Evolutionary conservation across 2,797 vertebrate species (phyloP).

Genomic region (Alcedo quadribrachys): DNA sequence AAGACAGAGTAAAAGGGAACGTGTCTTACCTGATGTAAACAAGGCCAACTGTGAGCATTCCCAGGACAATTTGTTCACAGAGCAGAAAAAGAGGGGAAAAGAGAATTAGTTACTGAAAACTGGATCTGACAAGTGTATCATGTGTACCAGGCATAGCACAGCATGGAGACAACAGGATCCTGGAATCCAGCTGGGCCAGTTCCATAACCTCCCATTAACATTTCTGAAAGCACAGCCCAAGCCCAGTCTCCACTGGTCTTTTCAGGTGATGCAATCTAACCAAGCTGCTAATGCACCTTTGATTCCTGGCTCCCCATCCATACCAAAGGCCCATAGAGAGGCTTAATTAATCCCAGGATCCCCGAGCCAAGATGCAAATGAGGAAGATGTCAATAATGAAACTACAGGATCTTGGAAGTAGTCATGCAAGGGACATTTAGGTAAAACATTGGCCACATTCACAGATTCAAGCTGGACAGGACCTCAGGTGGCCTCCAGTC

Average conservation of each 20-base stretch:
- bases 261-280: neutral
- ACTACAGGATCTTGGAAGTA: neutral
- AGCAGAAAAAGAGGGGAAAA: conserved; percentile 24
- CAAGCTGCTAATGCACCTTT: neutral
- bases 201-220: conserved; percentile 6
- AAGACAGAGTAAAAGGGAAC: conserved; percentile 71
- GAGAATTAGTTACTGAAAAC: conserved; percentile 20
- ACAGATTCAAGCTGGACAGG: neutral
- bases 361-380: neutral
- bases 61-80: conserved; percentile 60
- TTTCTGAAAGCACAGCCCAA: conserved; percentile 19
- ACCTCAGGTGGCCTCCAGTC: neutral
- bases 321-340: neutral
- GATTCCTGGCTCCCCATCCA: neutral
- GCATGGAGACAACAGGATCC: neutral
- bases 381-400: neutral
- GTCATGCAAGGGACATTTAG: neutral
- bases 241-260: neutral
- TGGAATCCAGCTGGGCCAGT: conserved; percentile 45
- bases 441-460: neutral
- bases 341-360: neutral
- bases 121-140: neutral
- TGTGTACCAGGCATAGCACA: neutral
- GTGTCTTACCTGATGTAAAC: conserved; percentile 95
- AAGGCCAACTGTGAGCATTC: conserved; percentile 90